Base-by-base conservation (phyloP, 2,797 vertebrate species). In the Mormyrops boulengeri region DNA sequence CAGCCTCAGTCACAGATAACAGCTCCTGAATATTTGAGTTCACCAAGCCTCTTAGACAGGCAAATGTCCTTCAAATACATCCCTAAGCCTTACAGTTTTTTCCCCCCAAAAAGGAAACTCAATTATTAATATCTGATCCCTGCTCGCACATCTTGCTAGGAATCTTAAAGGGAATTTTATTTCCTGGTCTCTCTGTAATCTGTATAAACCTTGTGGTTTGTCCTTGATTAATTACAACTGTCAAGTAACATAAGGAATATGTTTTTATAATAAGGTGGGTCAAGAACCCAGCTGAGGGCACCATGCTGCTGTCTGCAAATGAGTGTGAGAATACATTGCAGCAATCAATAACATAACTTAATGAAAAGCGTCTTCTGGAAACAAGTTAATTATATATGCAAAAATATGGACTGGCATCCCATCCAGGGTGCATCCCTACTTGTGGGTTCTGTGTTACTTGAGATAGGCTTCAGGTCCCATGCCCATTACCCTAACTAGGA, bases 191-290 rank as follows among this genome's bases (percentile, higher is more conserved):
- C 19, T 82, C 77, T 47, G 19, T 47, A 44, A 8, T 82, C 77
- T 47, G 19, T 47, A 44, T 80, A 80, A 44, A 44, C 34, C 14
- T 19, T 2, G 19, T 80, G 38, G 73, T 80, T 80, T 44, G 38
- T 44, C 17, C 38, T 80, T 80, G 38, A 80, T 80, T 80, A 80
- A 80, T 80, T 80, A 80, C 34, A n/a, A 80, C 38, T 80, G 73
- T 80, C 73, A 44, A 80, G 73, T 44, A 80, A 6, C 38, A 80
- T n/a, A 80, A 17, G 73, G 14, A n/a, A 82, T 44, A 47, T 47
- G 77, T 47, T 82, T 82, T 47, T 82, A 82, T 82, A 82, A 44
- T 82, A 82, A 47, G 77, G 77, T 47, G 77, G 77, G 77, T 82
- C 77, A 82, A n/a, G 41, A 44, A 82, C 38, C 41, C 77, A n/a